These are phyloP conservation scores for Cheracebus regulus DNA, from an alignment of 2,797 vertebrate species.

Conservation along the genomic window DNA sequence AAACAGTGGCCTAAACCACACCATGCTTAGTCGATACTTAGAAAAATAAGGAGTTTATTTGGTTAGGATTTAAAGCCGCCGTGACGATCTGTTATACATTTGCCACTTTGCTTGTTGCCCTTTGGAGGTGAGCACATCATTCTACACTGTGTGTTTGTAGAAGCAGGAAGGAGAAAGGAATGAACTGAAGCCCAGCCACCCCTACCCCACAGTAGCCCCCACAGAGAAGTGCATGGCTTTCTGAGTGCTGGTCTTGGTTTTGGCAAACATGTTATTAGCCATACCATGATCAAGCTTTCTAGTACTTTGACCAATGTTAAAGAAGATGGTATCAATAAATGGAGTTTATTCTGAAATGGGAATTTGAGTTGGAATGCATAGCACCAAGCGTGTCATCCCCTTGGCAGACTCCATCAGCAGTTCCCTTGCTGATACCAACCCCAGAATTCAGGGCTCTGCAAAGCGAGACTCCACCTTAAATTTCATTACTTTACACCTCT, in stretches of 20 bases:
- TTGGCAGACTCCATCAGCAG: neutral
- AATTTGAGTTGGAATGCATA: neutral
- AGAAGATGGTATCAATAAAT: neutral
- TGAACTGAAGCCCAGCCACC: neutral
- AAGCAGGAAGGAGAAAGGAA: neutral
- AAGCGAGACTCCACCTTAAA: neutral
- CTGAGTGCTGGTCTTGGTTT: neutral
- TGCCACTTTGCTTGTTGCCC: constrained; percentile 32
- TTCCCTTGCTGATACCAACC: neutral
- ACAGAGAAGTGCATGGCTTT: neutral
- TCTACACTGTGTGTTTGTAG: neutral
- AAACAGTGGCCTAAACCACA: neutral
- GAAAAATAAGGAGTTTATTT: constrained; percentile 46
- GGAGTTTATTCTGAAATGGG: neutral
- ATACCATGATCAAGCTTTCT: neutral
- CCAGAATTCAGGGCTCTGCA: neutral
- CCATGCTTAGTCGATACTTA: neutral
- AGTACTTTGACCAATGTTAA: neutral
- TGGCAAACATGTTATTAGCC: neutral
- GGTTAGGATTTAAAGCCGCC: neutral
- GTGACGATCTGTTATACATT: neutral
- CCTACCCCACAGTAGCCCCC: neutral
- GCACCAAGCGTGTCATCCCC: neutral
- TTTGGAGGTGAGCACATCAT: neutral
- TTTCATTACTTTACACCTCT: neutral